Evolutionary conservation across 2,113 vertebrate species (phyloP), one percentile per base, ranked within the genome.

Genomic region (Tamias sibiricus): DNA sequence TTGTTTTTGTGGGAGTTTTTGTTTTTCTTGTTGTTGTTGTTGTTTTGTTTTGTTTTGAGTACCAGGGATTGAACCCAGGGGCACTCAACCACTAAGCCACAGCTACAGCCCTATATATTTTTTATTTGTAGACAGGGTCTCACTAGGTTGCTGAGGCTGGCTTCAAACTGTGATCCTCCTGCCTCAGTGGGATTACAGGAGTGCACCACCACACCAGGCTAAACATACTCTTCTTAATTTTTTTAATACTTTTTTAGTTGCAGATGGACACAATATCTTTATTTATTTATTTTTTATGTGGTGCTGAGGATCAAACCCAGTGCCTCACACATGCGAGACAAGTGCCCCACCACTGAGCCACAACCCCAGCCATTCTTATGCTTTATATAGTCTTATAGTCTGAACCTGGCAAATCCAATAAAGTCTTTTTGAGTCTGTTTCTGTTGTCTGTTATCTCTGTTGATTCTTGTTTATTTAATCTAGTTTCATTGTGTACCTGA

Each of bases 381-480:
- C 14, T 76, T 77, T 69, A 90, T 52, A 54, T 91, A 52, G n/a
- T 85, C 79, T 85, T 85, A 32, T 17, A 82, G 35, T 93, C 35
- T 35, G 35, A 54, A 20, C 44, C 87, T 81, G 8, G 49, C 44
- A 68, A 85, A 66, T 93, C 52, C 30, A 93, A 3, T 77, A 62
- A 88, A 88, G 20, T 40, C 42, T 77, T 95, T 37, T 24, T 87
- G 47, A 76, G n/a, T 85, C 62, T 88, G 5, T 47, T 87, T 95
- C 69, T 94, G 24, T 80, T 82, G 32, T 49, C 42, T 79, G 5
- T 83, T 59, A 4, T 93, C n/a, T 93, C 62, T 94, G 52, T 11
- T 84, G 20, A 76, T 80, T 80, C 59, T 95, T 95, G 26, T 4
- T 94, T 64, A 92, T 74, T 92, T 90, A 74, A 83, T 82, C 74